Percentiles rank a stretch among this genome's conserved stretches.
Evolutionary conservation across 37 sponge, comb jelly and placozoan species (phyloP).

Genomic region (Bolinopsis microptera): DNA sequence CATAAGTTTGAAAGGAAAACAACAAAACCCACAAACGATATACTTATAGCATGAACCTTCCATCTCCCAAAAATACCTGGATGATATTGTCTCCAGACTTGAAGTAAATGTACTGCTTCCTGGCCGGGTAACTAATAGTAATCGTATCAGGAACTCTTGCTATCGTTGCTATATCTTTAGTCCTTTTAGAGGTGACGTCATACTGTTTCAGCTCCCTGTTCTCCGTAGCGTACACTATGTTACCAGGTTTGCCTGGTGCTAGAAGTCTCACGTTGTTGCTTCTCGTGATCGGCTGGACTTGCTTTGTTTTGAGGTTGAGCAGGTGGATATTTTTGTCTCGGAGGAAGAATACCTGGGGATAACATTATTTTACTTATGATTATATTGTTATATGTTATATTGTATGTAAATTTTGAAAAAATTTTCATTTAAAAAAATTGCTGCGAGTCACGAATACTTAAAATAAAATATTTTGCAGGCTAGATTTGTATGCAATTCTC

Average conservation of each 20-base stretch:
- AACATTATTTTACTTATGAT: no score
- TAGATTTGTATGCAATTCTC: no score
- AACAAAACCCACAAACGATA: no score
- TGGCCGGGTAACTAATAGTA: background rate
- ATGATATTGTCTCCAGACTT: background rate
- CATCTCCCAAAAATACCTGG: background rate
- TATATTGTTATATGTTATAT: no score
- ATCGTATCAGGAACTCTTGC: background rate
- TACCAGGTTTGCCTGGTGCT: background rate
- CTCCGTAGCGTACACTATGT: background rate
- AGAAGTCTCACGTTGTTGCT: background rate
- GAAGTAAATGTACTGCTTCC: background rate
- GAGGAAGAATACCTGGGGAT: background rate
- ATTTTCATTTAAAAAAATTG: no score
- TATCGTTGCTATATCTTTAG: background rate
- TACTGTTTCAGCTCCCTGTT: background rate
- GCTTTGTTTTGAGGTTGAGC: constrained; percentile 12
- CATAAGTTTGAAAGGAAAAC: no score
- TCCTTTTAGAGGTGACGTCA: background rate
- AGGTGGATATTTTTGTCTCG: background rate
- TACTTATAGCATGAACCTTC: no score
- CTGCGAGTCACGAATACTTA: no score
- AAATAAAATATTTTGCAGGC: no score
- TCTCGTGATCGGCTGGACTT: background rate
- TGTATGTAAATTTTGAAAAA: no score